Evolutionary conservation across 64 coral and sea anemone species (phyloP).

Genomic region (Platygyra sinensis): DNA sequence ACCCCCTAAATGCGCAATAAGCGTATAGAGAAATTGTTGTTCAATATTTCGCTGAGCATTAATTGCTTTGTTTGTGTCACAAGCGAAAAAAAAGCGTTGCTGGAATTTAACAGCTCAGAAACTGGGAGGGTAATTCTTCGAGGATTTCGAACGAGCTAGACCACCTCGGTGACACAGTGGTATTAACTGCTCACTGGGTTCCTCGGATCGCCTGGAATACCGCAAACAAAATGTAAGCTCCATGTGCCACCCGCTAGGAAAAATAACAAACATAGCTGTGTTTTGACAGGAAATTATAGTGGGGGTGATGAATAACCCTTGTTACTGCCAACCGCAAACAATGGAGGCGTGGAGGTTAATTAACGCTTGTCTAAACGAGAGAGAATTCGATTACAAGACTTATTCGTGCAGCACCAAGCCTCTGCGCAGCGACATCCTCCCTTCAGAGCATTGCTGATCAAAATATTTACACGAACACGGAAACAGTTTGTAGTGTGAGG

Average conservation of each 20-base stretch:
- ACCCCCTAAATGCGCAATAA: slow-evolving; percentile 21
- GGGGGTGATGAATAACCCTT: slow-evolving; percentile 27
- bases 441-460: background rate
- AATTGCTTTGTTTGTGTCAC: slow-evolving; percentile 58
- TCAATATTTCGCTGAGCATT: slow-evolving; percentile 43
- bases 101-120: background rate
- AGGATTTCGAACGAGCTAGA: too few relatives aligned
- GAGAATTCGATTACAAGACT: slow-evolving; percentile 19
- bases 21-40: slow-evolving; percentile 6
- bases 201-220: slow-evolving; percentile 1
- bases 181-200: background rate
- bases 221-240: slow-evolving; percentile 28
- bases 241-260: slow-evolving; percentile 38
- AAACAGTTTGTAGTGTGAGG: background rate
- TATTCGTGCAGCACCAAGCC: background rate
- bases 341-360: slow-evolving; percentile 45
- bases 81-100: slow-evolving; percentile 23
- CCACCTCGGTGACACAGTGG: background rate
- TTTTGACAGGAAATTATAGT: slow-evolving; percentile 59
- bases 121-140: background rate
- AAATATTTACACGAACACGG: slow-evolving; percentile 40
- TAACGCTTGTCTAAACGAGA: slow-evolving; percentile 21
- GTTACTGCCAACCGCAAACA: slow-evolving; percentile 34
- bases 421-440: background rate
- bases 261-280: slow-evolving; percentile 49